Conservation (phyloP, 2,888 invertebrate genomes). For the Meloe dianella region DNA sequence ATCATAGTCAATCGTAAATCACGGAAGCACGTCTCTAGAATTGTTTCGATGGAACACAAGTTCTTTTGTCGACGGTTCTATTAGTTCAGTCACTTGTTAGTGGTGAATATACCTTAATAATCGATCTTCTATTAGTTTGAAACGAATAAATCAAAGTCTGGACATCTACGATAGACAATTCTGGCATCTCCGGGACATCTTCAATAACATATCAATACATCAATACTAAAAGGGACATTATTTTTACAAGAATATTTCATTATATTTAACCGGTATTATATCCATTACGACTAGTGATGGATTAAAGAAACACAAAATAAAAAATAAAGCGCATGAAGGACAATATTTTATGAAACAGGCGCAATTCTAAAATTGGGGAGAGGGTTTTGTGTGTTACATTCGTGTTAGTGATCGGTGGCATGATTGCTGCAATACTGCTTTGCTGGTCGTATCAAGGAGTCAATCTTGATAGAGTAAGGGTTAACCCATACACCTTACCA, state of each 20-base stretch:
- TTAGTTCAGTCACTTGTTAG: constrained; percentile 29
- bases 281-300: constrained; percentile 34
- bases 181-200: background rate
- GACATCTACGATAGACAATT: background rate
- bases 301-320: constrained; percentile 28
- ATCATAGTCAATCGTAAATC: constrained; percentile 34
- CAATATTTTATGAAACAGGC: constrained; percentile 23
- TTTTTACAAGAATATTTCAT: constrained; percentile 44
- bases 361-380: constrained; percentile 17
- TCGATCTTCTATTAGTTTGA: constrained; percentile 28
- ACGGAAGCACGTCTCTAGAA: constrained; percentile 34
- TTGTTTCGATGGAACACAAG: constrained; percentile 33
- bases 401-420: constrained; percentile 50
- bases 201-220: background rate
- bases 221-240: constrained; percentile 2
- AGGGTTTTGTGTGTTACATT: constrained; percentile 21
- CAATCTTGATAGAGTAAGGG: constrained; percentile 54
- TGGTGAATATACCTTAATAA: constrained; percentile 26
- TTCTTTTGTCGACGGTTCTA: constrained; percentile 28
- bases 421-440: constrained; percentile 57
- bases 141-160: constrained; percentile 26
- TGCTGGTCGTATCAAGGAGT: constrained; percentile 51
- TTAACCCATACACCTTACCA: constrained; percentile 56
- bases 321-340: constrained; percentile 28
- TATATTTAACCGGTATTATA: constrained; percentile 46